A percentile compares a stretch with the other conserved stretches of the same genome.
These are phyloP conservation scores for Alethe diademata DNA, from an alignment of 2,113 vertebrate genomes.

Conservation along the genomic window DNA sequence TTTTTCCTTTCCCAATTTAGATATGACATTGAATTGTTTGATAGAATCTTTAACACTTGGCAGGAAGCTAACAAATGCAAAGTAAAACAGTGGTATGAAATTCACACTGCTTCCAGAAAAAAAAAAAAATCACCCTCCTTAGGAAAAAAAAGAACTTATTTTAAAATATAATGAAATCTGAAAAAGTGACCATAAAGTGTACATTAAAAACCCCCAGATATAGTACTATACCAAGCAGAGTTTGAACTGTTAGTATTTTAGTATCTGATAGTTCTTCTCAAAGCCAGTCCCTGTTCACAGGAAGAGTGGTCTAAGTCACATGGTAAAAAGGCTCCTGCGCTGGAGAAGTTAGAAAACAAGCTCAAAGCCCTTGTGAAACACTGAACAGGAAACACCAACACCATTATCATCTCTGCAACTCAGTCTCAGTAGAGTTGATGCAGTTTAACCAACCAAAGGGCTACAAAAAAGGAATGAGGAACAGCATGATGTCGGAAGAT, in stretches of 20 bases:
- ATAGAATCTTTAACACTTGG: not conserved
- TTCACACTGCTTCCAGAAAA: not conserved
- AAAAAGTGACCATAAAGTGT: not conserved
- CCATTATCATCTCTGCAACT: not conserved
- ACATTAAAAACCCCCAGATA: accelerated
- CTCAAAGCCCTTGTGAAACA: not conserved
- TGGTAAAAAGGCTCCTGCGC: not conserved
- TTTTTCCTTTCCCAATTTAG: not conserved
- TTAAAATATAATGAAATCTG: not conserved
- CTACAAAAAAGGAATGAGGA: not conserved
- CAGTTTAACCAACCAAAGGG: not conserved
- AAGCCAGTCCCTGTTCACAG: not conserved
- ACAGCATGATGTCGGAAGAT: not conserved
- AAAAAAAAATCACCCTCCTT: not conserved
- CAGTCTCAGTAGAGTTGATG: not conserved
- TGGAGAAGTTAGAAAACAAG: not conserved
- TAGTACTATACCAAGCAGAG: not conserved
- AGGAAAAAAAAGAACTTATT: not conserved
- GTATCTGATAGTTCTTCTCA: not conserved
- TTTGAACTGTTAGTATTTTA: not conserved
- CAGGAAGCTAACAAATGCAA: not conserved
- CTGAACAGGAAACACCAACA: not conserved
- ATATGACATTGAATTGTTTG: not conserved
- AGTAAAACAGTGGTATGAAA: not conserved
- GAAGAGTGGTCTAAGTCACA: not conserved